Evolutionary conservation across 2,797 vertebrate genomes (phyloP), one percentile per base, ranked within the genome.

Genomic region (Squalus acanthias): DNA sequence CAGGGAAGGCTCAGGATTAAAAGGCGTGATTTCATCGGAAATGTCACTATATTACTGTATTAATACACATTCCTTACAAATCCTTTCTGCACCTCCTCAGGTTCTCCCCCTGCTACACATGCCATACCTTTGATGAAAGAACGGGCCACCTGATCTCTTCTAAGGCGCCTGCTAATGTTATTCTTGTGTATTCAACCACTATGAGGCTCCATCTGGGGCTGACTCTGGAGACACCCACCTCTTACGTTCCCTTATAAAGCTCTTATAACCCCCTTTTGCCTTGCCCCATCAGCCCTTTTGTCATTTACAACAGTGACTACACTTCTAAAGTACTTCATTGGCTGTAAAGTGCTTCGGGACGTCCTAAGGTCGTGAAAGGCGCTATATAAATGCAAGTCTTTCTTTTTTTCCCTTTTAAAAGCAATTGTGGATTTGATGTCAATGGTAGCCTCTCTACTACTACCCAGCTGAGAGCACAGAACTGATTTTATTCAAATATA

Each of bases 1-100:
- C 13, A 63, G 88, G 57, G 29, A 63, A 63, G 13, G n/a, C 63
- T 67, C 17, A 46, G 7, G 33, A 67, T 93, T 93, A 93, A n/a
- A 39, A n/a, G 15, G 89, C 13, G 89, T 93, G n/a, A 67, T 93
- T 93, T 93, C 91, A 93, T 67, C 17, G 63, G 91, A 93, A 93
- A 93, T 93, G 60, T 93, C 63, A 67, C 60, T 65, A 39, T 22
- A 67, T 20, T 93, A n/a, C 29, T 7, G 63, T n/a, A 39, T 93
- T 93, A 67, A 39, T 39, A 24, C 63, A 93, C 91, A 93, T 93
- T 93, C 17, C 63, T 63, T 63, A 13, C 57, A 91, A 91, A 67
- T 39, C 63, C n/a, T 82, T 93, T 33, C 88, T 91, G 10, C 26
- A 13, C 24, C 26, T 15, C 53, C 53, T 15, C 29, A 67, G n/a